A percentile compares a stretch with the other conserved stretches of the same genome.
These are phyloP conservation scores for Bombus breviceps DNA, from an alignment of 1,140 invertebrate species.

Conservation along the genomic window DNA sequence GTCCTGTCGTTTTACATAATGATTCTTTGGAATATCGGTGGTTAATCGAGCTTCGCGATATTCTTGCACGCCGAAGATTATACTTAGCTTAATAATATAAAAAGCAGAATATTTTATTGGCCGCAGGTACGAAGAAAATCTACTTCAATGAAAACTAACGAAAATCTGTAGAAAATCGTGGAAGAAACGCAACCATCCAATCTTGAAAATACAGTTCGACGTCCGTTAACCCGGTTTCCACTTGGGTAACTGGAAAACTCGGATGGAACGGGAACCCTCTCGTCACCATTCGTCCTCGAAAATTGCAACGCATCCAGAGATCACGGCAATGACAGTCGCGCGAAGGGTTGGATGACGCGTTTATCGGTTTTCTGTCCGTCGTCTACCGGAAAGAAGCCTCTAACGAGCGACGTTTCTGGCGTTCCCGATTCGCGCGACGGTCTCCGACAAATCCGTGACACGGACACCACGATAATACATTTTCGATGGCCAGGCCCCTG, in stretches of 20 bases:
- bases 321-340: background rate
- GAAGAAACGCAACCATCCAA: background rate
- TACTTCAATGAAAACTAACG: background rate
- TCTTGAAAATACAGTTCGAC: background rate
- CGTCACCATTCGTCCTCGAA: background rate
- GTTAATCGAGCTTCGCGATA: background rate
- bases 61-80: too few relatives aligned
- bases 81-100: too few relatives aligned
- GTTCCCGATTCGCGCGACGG: background rate
- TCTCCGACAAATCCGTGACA: background rate
- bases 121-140: too few relatives aligned
- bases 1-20: background rate
- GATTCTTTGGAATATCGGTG: background rate
- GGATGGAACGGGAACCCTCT: background rate
- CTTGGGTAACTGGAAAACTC: background rate
- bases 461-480: background rate
- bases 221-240: background rate
- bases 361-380: slow-evolving; percentile 22
- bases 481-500: background rate
- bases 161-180: background rate
- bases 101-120: background rate
- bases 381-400: background rate
- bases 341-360: background rate
- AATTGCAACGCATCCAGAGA: background rate
- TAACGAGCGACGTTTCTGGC: slow-evolving; percentile 4